phyloP scores from a whole-genome alignment of 2,113 vertebrate genomes.

The Halcyon senegalensis region DNA sequence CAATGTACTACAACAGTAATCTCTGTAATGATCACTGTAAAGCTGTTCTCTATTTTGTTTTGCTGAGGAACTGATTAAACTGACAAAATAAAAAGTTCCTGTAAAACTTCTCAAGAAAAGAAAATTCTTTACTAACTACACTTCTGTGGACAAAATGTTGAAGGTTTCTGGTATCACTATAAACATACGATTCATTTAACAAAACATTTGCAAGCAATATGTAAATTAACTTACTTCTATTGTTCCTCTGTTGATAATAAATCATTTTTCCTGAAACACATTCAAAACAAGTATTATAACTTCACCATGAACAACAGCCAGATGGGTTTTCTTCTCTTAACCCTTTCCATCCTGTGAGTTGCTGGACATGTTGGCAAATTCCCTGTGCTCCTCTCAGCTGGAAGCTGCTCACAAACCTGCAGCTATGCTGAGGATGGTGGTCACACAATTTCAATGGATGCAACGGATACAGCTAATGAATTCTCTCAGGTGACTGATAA shows the following conservation, averaged over 20 bases:
- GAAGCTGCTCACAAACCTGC: background rate
- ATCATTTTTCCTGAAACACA: background rate
- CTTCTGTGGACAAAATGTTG: background rate
- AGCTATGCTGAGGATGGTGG: accelerated
- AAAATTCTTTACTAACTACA: background rate
- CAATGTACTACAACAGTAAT: background rate
- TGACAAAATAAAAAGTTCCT: background rate
- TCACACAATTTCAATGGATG: background rate
- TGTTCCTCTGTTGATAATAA: conserved; percentile 14
- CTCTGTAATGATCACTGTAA: background rate
- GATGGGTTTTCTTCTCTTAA: background rate
- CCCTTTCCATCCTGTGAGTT: accelerated
- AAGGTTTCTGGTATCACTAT: background rate
- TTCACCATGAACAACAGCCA: background rate
- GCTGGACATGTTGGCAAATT: background rate
- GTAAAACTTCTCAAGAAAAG: background rate
- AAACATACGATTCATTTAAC: background rate
- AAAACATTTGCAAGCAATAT: background rate
- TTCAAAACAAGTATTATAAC: background rate
- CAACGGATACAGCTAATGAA: background rate
- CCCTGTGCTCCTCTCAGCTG: background rate
- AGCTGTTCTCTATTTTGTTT: background rate
- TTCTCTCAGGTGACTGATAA: background rate
- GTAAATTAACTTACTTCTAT: background rate
- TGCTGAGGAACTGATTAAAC: background rate